Conservation (phyloP, 2,888 invertebrate species). For the Volucella zonaria region DNA sequence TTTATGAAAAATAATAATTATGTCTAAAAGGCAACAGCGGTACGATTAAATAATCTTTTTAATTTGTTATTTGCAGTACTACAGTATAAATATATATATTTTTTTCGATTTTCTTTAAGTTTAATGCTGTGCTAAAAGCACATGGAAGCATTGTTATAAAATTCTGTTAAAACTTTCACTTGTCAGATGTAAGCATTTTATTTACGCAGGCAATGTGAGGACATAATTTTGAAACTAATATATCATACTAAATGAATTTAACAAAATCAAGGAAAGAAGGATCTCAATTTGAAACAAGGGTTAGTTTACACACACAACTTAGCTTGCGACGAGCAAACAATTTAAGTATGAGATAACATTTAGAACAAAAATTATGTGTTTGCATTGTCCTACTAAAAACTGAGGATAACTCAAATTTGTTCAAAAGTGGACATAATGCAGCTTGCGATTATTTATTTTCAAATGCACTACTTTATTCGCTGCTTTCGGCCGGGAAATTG, state of each 20-base stretch:
- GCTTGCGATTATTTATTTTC: too few species aligned
- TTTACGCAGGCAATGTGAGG: not conserved
- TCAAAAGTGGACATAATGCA: too few species aligned
- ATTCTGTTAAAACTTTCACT: constrained; percentile 23
- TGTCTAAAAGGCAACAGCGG: constrained; percentile 65
- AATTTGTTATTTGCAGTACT: not conserved
- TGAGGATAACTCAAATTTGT: too few species aligned
- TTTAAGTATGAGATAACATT: too few species aligned
- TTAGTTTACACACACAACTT: too few species aligned
- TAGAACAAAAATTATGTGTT: too few species aligned
- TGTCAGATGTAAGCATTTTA: not conserved
- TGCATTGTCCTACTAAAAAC: too few species aligned
- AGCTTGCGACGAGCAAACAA: too few species aligned
- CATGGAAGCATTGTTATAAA: constrained; percentile 50
- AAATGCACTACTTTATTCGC: too few species aligned
- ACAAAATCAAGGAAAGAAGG: not conserved
- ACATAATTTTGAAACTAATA: not conserved
- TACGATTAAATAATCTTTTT: constrained; percentile 9
- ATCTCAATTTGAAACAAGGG: too few species aligned
- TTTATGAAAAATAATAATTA: constrained; percentile 63
- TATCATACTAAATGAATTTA: not conserved
- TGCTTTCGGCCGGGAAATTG: too few species aligned
- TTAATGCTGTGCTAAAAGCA: constrained; percentile 14
- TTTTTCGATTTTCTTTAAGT: not conserved
- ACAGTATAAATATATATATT: constrained; percentile 24